phyloP scores from a whole-genome alignment of 1,140 invertebrate species.

The Meloidogyne hapla region DNA sequence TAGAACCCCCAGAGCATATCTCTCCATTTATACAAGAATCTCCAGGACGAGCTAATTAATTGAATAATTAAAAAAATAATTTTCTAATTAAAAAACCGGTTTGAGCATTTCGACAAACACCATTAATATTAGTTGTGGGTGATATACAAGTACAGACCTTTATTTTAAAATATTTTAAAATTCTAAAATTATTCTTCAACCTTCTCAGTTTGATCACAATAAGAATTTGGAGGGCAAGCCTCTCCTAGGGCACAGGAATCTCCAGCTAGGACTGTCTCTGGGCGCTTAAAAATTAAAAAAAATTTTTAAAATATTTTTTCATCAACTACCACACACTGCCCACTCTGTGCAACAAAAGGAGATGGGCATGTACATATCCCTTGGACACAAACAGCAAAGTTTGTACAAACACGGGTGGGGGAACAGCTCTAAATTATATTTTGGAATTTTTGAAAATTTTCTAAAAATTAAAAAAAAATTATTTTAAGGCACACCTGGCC shows the following conservation, averaged over 20 bases:
- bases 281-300: slow-evolving; percentile 24
- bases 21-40: slow-evolving; percentile 44
- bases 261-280: slow-evolving; percentile 18
- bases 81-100: slow-evolving; percentile 33
- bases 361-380: slow-evolving; percentile 48
- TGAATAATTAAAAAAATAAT: slow-evolving; percentile 11
- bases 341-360: slow-evolving; percentile 48
- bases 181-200: background rate
- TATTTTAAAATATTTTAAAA: background rate
- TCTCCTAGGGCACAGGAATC: slow-evolving; percentile 38
- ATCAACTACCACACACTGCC: slow-evolving; percentile 30
- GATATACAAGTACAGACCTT: slow-evolving; percentile 46
- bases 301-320: background rate
- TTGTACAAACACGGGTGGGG: slow-evolving; percentile 41
- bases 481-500: slow-evolving; percentile 41
- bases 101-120: slow-evolving; percentile 45
- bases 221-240: slow-evolving; percentile 45
- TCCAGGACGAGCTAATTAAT: slow-evolving; percentile 30
- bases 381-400: slow-evolving; percentile 47
- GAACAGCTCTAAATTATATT: slow-evolving; percentile 38
- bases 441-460: background rate
- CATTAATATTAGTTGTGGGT: slow-evolving; percentile 46
- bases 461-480: too few relatives aligned
- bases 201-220: slow-evolving; percentile 33
- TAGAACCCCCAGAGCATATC: slow-evolving; percentile 36